Base-by-base conservation (phyloP, 2,113 vertebrate species). In the Haemorhous mexicanus region DNA sequence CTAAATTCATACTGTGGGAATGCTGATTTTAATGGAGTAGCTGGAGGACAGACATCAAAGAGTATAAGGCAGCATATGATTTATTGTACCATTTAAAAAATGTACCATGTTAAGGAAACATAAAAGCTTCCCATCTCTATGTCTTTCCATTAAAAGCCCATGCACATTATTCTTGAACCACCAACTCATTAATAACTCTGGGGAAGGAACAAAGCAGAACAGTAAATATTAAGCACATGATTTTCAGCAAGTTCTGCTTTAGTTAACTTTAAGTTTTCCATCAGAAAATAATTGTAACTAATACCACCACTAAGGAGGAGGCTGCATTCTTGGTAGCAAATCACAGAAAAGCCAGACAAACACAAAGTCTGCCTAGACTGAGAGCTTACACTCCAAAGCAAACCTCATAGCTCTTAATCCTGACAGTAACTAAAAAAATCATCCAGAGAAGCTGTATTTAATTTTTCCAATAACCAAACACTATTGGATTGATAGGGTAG, bases 11-110 rank as follows among this genome's bases (percentile, higher is more conserved):
- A 87, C 37, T 76, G 63, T 62, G 73, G 35, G 74, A 97, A 96
- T 7, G n/a, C 18, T 83, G 91, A 90, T 75, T 93, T 96, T 84
- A 87, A 94, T 37, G 59, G 46, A 80, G 37, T 44, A 80, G 46
- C 83, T 84, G 56, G 59, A 94, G 52, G 62, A 95, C 94, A 96
- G 81, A 94, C 4, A 23, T 85, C 86, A 94, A 96, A 97, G 84
- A 75, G 92, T 35, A 73, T 83, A 94, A 96, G 96, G 93, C 90
- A 93, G 94, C n/a, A 69, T 80, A 87, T 79, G 96, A 97, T 95
- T 98, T 95, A 96, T 90, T 83, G 84, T 17, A 89, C 68, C 44
- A 75, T 81, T 84, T 93, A 11, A 35, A 96, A 97, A 90, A 94
- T 53, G 30, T 47, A 75, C 84, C 79, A 74, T 73, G 95, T 64